Conservation (phyloP, 23 tunicate genomes). For the Clavelina lepadiformis region DNA sequence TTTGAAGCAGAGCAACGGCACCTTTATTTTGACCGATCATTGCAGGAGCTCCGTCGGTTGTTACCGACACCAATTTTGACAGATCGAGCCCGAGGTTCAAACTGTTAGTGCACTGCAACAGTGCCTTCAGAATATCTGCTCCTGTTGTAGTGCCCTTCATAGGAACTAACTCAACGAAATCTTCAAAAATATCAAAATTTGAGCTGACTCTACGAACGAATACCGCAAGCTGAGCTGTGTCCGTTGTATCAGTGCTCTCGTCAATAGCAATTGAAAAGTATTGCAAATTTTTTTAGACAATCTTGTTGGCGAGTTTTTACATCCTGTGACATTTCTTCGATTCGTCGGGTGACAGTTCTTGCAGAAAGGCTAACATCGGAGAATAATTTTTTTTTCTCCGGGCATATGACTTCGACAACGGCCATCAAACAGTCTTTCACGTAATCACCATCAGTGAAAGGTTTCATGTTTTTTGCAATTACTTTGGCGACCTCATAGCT, state of each 20-base stretch:
- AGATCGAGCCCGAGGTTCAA: conserved; percentile 36
- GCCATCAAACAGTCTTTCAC: conserved; percentile 71
- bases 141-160: conserved; percentile 64
- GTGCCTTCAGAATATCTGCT: conserved; percentile 53
- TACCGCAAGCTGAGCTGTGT: conserved; percentile 65
- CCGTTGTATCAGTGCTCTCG: conserved; percentile 53
- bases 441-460: conserved; percentile 65
- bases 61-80: conserved; percentile 33
- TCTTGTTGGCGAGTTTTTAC: conserved; percentile 51
- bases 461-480: conserved; percentile 61
- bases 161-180: conserved; percentile 35
- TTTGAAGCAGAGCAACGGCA: conserved; percentile 59
- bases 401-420: conserved; percentile 53
- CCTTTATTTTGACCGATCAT: conserved; percentile 53
- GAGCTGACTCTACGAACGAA: conserved; percentile 61
- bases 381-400: conserved; percentile 55
- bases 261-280: conserved; percentile 44
- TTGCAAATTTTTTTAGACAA: conserved; percentile 42
- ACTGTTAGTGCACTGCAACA: conserved; percentile 26
- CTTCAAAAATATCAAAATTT: conserved; percentile 43
- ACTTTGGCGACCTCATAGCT: conserved; percentile 60
- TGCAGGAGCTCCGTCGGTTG: conserved; percentile 59
- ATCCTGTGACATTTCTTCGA: conserved; percentile 65
- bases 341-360: conserved; percentile 74
- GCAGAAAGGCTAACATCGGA: conserved; percentile 64